Conservation (phyloP, 2,797 vertebrate genomes). For the Pipistrellus pipistrellus region DNA sequence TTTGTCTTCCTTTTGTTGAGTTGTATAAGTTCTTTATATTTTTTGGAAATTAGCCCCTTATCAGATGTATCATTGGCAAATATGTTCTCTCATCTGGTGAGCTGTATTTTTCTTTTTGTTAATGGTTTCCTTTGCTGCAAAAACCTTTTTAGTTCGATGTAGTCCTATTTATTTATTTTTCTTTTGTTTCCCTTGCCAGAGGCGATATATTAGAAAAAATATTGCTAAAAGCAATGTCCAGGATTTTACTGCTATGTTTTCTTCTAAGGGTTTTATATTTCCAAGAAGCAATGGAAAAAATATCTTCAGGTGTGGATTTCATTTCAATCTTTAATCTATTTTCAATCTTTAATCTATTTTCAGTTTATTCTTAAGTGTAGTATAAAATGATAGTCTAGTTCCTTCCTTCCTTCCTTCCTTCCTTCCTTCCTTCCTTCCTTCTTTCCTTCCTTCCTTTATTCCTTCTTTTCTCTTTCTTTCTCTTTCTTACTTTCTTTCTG, state of each 20-base stretch:
- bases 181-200: not conserved
- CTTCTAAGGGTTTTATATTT: not conserved
- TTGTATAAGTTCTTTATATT: not conserved
- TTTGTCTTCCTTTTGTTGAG: not conserved
- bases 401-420: too few species aligned
- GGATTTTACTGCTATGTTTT: not conserved
- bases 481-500: not conserved
- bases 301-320: too few species aligned
- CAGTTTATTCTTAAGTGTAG: not conserved
- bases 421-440: not conserved
- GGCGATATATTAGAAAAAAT: not conserved
- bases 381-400: not conserved
- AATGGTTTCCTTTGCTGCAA: not conserved
- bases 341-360: not conserved
- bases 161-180: not conserved
- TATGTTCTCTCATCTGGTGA: not conserved
- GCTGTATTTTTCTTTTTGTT: not conserved
- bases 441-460: not conserved
- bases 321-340: too few species aligned
- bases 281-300: too few species aligned
- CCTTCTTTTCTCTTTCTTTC: not conserved
- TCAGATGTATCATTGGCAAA: not conserved
- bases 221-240: not conserved
- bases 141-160: not conserved
- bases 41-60: not conserved